Percentiles rank a stretch among this genome's conserved stretches.
Evolutionary conservation across 2,888 invertebrate genomes (phyloP).

Genomic region (Iselma pallidipennis): DNA sequence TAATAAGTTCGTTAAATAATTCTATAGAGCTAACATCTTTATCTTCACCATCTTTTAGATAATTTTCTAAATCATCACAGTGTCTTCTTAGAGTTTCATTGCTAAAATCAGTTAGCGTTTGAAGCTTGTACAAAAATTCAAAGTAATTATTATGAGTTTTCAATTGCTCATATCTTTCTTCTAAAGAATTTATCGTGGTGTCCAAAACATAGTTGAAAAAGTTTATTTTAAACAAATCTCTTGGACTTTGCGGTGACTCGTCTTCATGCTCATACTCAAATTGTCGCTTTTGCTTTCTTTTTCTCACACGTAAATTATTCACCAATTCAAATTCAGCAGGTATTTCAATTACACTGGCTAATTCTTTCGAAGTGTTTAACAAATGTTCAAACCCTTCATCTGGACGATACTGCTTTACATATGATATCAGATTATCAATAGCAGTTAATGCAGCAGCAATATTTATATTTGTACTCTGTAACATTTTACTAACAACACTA

Average conservation of each 20-base stretch:
- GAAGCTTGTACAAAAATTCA: neutral
- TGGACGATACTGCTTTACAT: neutral
- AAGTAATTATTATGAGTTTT: slow-evolving; percentile 3
- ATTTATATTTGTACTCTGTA: slow-evolving; percentile 24
- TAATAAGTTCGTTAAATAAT: slow-evolving; percentile 22
- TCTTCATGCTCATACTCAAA: slow-evolving; percentile 28
- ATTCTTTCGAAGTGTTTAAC: slow-evolving; percentile 22
- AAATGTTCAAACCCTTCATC: slow-evolving; percentile 21
- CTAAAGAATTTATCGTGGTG: slow-evolving; percentile 22
- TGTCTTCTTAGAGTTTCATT: no score
- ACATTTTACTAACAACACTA: slow-evolving; percentile 29
- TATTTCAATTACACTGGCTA: slow-evolving; percentile 21
- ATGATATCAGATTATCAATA: no score
- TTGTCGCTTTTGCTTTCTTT: slow-evolving; percentile 22
- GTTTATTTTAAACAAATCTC: slow-evolving; percentile 24
- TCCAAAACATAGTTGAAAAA: slow-evolving; percentile 20
- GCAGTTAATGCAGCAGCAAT: no score
- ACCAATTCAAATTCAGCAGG: slow-evolving; percentile 30
- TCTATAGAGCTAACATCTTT: slow-evolving; percentile 22
- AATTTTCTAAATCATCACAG: slow-evolving; percentile 1
- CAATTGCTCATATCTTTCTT: slow-evolving; percentile 24
- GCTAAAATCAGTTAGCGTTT: no score
- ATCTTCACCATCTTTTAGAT: slow-evolving; percentile 16
- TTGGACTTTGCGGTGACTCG: slow-evolving; percentile 27
- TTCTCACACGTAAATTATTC: slow-evolving; percentile 21